Conservation (phyloP, 2,113 vertebrate species). For the Fukomys damarensis region DNA sequence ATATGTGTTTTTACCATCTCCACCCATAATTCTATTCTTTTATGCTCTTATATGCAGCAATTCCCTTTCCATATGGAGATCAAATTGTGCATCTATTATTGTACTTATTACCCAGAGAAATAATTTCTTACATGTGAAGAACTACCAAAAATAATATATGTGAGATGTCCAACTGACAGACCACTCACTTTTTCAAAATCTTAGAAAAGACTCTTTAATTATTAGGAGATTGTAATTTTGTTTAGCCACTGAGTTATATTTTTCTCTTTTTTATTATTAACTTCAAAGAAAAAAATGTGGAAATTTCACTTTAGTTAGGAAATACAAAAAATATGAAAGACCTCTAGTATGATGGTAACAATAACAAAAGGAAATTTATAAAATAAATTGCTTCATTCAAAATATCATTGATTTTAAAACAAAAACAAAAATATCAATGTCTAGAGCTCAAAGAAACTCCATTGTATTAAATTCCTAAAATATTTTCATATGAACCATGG, state of each 20-base stretch:
- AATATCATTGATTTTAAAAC: no score
- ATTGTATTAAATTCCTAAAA: not conserved
- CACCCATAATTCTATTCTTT: not conserved
- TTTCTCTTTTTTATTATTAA: not conserved
- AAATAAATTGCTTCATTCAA: not conserved
- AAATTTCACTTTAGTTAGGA: not conserved
- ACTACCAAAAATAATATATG: not conserved
- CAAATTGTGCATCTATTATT: not conserved
- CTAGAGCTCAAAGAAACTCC: not conserved
- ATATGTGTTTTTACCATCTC: not conserved
- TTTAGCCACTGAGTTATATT: not conserved
- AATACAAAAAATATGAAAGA: not conserved
- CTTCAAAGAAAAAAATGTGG: not conserved
- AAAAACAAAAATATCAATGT: not conserved
- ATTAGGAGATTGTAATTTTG: not conserved
- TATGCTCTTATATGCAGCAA: not conserved
- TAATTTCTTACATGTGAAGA: conserved; percentile 1
- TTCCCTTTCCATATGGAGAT: not conserved
- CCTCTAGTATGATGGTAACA: not conserved
- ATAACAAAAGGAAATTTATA: conserved; percentile 1
- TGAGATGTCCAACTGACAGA: not conserved
- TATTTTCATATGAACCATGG: not conserved
- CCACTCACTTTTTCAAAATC: not conserved
- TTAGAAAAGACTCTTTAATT: not conserved
- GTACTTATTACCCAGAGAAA: not conserved